These are phyloP conservation scores for Creontiades dilutus DNA, from an alignment of 2,888 invertebrate genomes.

Conservation along the genomic window DNA sequence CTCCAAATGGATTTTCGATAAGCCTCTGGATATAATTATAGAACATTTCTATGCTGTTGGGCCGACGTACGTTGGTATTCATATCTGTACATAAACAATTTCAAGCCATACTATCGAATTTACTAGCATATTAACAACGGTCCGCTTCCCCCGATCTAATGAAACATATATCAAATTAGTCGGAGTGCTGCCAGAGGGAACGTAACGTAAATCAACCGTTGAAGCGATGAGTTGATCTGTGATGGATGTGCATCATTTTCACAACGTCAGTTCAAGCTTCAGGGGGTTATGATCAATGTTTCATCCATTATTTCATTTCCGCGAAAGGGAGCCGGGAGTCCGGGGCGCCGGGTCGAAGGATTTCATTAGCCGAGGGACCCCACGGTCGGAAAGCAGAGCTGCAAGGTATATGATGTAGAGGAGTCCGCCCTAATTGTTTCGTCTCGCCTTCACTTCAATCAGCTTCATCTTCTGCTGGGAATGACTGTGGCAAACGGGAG, in stretches of 20 bases:
- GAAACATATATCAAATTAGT: slow-evolving; percentile 49
- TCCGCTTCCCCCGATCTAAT: neutral
- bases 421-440: slow-evolving; percentile 9
- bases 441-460: slow-evolving; percentile 8
- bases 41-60: too few species aligned
- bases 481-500: neutral
- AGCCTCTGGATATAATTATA: too few species aligned
- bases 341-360: slow-evolving; percentile 8
- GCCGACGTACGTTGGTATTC: too few species aligned
- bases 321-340: neutral
- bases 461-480: neutral
- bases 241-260: slow-evolving; percentile 68
- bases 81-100: neutral
- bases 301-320: slow-evolving; percentile 56
- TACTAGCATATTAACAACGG: neutral
- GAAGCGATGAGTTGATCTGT: slow-evolving; percentile 63
- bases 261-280: slow-evolving; percentile 54
- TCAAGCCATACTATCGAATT: neutral
- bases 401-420: neutral
- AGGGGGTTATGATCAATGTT: slow-evolving; percentile 48
- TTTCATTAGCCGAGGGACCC: slow-evolving; percentile 46
- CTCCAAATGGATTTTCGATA: too few species aligned
- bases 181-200: neutral
- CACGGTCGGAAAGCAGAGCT: neutral
- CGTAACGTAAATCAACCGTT: slow-evolving; percentile 68